Conservation (phyloP, 2,888 invertebrate genomes). For the Drosophila recens region DNA sequence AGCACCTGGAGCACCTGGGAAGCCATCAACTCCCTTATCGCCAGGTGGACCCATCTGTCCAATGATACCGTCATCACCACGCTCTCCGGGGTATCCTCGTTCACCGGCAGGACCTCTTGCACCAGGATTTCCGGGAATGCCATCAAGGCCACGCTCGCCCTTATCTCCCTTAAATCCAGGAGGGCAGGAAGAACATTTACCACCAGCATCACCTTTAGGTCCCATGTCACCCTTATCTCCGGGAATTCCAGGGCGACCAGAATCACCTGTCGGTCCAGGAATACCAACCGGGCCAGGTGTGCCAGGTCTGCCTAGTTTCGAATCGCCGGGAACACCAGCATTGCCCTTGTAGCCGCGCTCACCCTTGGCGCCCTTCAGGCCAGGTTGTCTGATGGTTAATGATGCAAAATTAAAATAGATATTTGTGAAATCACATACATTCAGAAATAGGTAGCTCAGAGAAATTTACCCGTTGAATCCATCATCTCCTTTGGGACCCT, state of each 20-base stretch:
- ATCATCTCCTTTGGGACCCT: conserved; percentile 91
- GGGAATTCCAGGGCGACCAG: conserved; percentile 89
- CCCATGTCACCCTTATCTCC: conserved; percentile 89
- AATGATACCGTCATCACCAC: conserved; percentile 89
- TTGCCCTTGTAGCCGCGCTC: conserved; percentile 91
- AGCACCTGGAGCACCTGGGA: conserved; percentile 87
- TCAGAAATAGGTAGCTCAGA: too few species aligned
- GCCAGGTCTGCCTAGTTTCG: conserved; percentile 92
- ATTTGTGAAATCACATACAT: neutral
- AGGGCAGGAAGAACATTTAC: conserved; percentile 91
- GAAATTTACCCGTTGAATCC: conserved; percentile 89
- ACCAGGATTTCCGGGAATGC: conserved; percentile 89
- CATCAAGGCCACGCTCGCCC: conserved; percentile 91
- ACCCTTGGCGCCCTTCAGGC: conserved; percentile 91
- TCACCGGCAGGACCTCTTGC: conserved; percentile 91
- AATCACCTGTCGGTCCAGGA: conserved; percentile 89
- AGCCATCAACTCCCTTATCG: conserved; percentile 86
- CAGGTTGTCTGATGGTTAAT: conserved; percentile 85
- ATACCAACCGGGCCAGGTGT: conserved; percentile 89
- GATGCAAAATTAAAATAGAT: neutral
- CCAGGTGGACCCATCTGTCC: conserved; percentile 86
- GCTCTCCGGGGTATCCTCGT: conserved; percentile 89
- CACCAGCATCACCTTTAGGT: conserved; percentile 92
- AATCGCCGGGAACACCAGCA: conserved; percentile 92
- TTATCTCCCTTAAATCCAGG: conserved; percentile 91